Conservation (phyloP, 1,140 invertebrate species). For the Saxidomus purpurata region DNA sequence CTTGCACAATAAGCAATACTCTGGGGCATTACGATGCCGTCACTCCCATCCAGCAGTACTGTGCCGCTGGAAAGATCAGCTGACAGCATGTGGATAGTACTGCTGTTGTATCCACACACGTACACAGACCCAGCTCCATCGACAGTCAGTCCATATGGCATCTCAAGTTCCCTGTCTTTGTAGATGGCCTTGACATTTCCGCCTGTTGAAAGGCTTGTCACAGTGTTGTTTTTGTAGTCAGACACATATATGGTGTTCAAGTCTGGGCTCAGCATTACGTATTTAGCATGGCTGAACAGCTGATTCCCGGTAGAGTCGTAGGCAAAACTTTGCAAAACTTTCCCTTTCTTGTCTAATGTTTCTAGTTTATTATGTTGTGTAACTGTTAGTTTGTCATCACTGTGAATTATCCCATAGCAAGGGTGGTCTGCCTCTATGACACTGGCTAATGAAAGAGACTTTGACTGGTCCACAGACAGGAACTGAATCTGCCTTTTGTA, state of each 20-base stretch:
- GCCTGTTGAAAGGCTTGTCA: not conserved
- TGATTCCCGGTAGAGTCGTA: not conserved
- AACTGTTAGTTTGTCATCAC: not conserved
- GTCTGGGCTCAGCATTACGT: not conserved
- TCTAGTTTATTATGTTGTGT: not conserved
- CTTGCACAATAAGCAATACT: not conserved
- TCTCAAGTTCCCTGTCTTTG: not conserved
- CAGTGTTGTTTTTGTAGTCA: not conserved
- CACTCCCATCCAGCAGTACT: not conserved
- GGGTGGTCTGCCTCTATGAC: not conserved
- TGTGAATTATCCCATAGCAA: not conserved
- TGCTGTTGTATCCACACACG: slow-evolving; percentile 7
- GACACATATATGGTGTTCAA: slow-evolving; percentile 2
- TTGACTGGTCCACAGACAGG: not conserved
- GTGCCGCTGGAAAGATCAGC: not conserved
- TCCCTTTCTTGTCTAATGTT: not conserved
- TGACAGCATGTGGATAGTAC: not conserved
- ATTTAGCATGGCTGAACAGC: not conserved
- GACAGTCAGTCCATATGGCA: not conserved
- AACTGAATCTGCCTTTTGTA: not conserved
- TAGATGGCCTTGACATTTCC: not conserved
- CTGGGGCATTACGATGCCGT: not conserved
- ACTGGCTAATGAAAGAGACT: not conserved
- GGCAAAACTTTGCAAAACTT: not conserved
- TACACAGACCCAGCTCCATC: not conserved